A percentile compares a stretch with the other conserved stretches of the same genome.
phyloP scores from a whole-genome alignment of 2,113 vertebrate genomes.

The Lipophrys pholis region DNA sequence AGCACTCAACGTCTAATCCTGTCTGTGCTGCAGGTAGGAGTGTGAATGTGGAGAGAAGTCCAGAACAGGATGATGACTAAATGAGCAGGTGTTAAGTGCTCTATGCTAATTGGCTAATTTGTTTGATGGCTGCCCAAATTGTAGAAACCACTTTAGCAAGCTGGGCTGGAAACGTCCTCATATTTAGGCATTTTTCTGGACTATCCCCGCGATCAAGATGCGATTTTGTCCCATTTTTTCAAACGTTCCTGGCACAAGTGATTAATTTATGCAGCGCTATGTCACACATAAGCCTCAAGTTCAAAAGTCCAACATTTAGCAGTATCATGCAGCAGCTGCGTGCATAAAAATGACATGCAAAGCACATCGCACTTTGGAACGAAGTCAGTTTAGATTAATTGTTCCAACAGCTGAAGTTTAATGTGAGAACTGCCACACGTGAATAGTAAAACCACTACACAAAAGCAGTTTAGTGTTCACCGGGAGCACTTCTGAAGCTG shows the following conservation, averaged over 20 bases:
- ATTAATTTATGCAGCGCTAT: background rate
- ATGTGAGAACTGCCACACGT: no score
- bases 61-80: constrained; percentile 8
- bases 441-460: no score
- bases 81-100: constrained; percentile 33
- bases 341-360: background rate
- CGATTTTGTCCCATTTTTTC: background rate
- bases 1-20: background rate
- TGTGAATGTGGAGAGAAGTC: background rate
- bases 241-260: background rate
- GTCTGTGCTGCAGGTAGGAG: background rate
- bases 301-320: background rate
- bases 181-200: constrained; percentile 19
- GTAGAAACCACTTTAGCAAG: constrained; percentile 33
- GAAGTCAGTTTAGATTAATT: no score
- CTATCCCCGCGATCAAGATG: background rate
- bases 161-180: constrained; percentile 12
- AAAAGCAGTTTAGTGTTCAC: no score
- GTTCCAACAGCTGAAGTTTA: no score
- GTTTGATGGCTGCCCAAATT: constrained; percentile 11
- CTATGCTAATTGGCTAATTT: constrained; percentile 34
- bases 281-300: background rate
- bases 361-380: no score
- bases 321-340: constrained; percentile 2
- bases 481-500: no score